A percentile compares a stretch with the other conserved stretches of the same genome.
Conservation (phyloP, 2,113 vertebrate species). For the Geococcyx californianus region DNA sequence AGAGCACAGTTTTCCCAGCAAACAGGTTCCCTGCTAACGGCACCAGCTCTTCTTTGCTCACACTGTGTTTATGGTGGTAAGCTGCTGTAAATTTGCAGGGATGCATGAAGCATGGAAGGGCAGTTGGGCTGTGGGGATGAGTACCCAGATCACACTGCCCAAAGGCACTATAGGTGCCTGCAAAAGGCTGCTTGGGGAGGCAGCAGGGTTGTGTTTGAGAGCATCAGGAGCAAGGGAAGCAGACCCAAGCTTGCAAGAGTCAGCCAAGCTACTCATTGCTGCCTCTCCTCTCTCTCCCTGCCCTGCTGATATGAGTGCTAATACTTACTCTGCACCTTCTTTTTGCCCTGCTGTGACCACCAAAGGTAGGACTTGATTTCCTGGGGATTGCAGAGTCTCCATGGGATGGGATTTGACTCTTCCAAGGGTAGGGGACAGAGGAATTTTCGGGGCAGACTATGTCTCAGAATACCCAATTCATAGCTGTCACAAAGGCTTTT, state of each 20-base stretch:
- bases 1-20: not conserved
- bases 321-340: not conserved
- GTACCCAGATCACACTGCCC: rapidly evolving
- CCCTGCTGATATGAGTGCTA: rapidly evolving
- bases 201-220: not conserved
- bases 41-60: not conserved
- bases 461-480: not conserved
- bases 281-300: not conserved
- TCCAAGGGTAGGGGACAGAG: not conserved
- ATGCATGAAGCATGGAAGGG: rapidly evolving
- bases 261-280: not conserved
- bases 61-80: rapidly evolving
- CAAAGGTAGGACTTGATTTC: not conserved
- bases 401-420: not conserved
- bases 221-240: not conserved
- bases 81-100: rapidly evolving
- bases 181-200: not conserved
- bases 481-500: not conserved
- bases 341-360: not conserved
- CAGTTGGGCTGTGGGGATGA: not conserved
- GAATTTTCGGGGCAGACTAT: rapidly evolving
- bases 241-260: rapidly evolving
- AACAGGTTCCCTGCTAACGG: rapidly evolving
- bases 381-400: not conserved
- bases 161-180: not conserved